Conservation (phyloP, 2,888 invertebrate species). For the Agapostemon virescens region DNA sequence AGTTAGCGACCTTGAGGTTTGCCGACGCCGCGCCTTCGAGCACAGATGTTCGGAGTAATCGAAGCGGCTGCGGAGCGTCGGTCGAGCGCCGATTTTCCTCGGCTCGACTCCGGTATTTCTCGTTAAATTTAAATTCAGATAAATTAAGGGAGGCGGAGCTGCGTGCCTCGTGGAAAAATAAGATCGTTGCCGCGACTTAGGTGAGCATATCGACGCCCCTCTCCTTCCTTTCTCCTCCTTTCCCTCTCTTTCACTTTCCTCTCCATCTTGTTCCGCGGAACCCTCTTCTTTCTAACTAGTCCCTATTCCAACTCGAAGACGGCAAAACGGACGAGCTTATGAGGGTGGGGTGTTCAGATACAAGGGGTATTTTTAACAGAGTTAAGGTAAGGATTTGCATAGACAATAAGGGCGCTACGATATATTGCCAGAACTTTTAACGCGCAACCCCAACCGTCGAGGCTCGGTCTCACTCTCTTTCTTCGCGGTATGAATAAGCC, state of each 20-base stretch:
- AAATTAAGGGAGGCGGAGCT: slow-evolving; percentile 66
- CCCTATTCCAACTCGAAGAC: slow-evolving; percentile 17
- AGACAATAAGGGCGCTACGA: slow-evolving; percentile 71
- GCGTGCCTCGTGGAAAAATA: slow-evolving; percentile 52
- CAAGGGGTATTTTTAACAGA: slow-evolving; percentile 73
- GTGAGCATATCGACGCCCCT: slow-evolving; percentile 41
- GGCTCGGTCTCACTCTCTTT: slow-evolving; percentile 14
- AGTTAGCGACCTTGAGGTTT: slow-evolving; percentile 52
- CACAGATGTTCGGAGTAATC: slow-evolving; percentile 59
- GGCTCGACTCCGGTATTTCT: slow-evolving; percentile 51
- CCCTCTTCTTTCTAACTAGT: slow-evolving; percentile 9
- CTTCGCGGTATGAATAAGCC: slow-evolving; percentile 70
- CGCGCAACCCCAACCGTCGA: slow-evolving; percentile 51
- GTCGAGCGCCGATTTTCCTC: slow-evolving; percentile 49
- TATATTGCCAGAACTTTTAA: slow-evolving; percentile 75
- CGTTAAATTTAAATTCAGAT: slow-evolving; percentile 74
- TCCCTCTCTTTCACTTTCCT: neutral
- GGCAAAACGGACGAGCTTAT: slow-evolving; percentile 47
- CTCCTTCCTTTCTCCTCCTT: no score
- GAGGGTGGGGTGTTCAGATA: slow-evolving; percentile 61
- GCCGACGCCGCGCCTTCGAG: slow-evolving; percentile 33
- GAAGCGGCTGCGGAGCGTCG: slow-evolving; percentile 39
- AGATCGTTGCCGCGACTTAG: slow-evolving; percentile 46
- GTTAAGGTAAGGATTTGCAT: slow-evolving; percentile 76
- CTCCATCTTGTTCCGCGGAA: neutral